phyloP scores from a whole-genome alignment of 1,140 invertebrate genomes.

The Drosophila gunungcola region DNA sequence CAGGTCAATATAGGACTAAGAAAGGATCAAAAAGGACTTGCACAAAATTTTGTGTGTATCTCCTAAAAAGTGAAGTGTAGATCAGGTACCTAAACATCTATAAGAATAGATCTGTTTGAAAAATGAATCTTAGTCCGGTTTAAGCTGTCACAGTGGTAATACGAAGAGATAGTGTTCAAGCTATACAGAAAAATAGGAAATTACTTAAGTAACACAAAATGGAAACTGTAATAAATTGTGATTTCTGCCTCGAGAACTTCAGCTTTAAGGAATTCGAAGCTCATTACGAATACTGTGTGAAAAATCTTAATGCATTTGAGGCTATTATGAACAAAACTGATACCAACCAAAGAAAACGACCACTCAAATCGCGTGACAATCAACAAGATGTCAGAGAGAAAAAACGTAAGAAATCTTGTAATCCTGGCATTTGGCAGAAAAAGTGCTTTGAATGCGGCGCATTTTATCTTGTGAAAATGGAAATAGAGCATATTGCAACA shows the following conservation, averaged over 20 bases:
- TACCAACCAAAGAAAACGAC: background rate
- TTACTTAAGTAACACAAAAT: background rate
- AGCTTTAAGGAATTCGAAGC: background rate
- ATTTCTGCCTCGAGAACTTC: background rate
- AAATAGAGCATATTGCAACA: background rate
- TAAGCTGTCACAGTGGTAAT: background rate
- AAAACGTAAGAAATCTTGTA: background rate
- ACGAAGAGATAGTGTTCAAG: background rate
- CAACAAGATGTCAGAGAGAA: too few relatives aligned
- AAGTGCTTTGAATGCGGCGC: too few relatives aligned
- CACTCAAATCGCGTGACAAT: background rate
- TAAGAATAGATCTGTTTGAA: background rate
- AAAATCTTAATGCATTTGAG: background rate
- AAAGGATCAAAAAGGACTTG: background rate
- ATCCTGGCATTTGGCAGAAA: background rate
- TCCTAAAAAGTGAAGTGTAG: background rate
- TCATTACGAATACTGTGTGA: slow-evolving; percentile 1
- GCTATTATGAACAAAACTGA: background rate
- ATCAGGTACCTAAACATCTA: background rate
- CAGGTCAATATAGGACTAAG: too few relatives aligned
- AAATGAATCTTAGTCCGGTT: background rate
- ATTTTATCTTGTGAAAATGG: background rate
- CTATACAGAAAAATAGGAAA: too few relatives aligned
- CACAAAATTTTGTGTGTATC: background rate
- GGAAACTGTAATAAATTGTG: slow-evolving; percentile 3